Evolutionary conservation across 2,797 vertebrate genomes (phyloP), one percentile per base, ranked within the genome.

Genomic region (Antennarius maculatus): DNA sequence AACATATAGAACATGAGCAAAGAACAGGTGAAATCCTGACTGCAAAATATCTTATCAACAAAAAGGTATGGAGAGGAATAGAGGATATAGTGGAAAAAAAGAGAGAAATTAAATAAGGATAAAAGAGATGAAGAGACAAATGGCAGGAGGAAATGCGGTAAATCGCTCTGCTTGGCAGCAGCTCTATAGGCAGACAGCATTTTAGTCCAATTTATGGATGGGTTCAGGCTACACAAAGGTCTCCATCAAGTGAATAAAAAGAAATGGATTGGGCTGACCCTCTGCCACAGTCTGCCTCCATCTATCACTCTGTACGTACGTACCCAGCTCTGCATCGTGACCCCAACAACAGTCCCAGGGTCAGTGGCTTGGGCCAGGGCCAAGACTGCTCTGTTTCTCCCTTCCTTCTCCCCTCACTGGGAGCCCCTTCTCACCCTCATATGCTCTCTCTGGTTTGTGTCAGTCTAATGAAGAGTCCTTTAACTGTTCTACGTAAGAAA

Each of bases 401-500:
- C 54, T 50, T 41, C 45, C 54, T 28, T 23, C 4, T 4, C 58
- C 47, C 39, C 61, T 71, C 67, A 66, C 46, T 54, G 23, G 28
- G 57, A 71, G 58, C 50, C 59, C 69, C 66, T 52, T 61, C 71
- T 57, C 58, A 18, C 64, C 63, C 55, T 54, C 6, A 9, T 5
- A 18, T 50, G 48, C 47, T 49, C 67, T 71, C 76, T 84, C 88
- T 89, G 90, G 71, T 88, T 81, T 89, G 49, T 84, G 76, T 90
- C 89, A 84, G 73, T 53, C 70, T 85, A 78, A 89, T 77, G 81
- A 86, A 77, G 74, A 42, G 17, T 54, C 62, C 71, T 63, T 69
- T 12, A 82, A 66, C 66, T 48, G 41, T 55, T 83, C 71, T 39
- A 34, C 14, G 9, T 53, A 66, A 75, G 58, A 69, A 74, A 78